Percentiles rank a stretch among this genome's conserved stretches.
These are phyloP conservation scores for Coryphaenoides rupestris DNA, from an alignment of 2,113 vertebrate species.

Conservation along the genomic window DNA sequence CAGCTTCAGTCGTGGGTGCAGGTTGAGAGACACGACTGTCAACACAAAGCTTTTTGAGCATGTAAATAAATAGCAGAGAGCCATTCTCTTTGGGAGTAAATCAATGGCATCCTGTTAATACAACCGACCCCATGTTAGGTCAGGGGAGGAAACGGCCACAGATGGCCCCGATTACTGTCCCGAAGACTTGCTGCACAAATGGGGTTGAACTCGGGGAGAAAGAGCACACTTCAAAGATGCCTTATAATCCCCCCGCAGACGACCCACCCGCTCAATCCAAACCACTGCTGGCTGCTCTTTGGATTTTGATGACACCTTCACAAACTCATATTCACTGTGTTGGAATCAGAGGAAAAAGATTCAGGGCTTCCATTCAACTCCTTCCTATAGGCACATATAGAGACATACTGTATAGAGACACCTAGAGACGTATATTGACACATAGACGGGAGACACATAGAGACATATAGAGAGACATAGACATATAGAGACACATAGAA, in stretches of 20 bases:
- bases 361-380: too few relatives aligned
- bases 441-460: too few relatives aligned
- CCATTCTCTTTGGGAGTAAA: constrained; percentile 28
- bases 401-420: too few relatives aligned
- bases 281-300: neutral
- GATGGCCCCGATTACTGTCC: constrained; percentile 57
- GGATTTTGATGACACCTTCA: neutral
- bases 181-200: constrained; percentile 31
- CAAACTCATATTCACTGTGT: too few relatives aligned
- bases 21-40: constrained; percentile 1
- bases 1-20: neutral
- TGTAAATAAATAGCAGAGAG: constrained; percentile 14
- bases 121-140: constrained; percentile 28
- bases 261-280: constrained; percentile 8
- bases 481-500: too few relatives aligned
- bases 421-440: too few relatives aligned
- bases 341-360: too few relatives aligned
- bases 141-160: constrained; percentile 52
- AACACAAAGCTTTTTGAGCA: neutral
- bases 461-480: too few relatives aligned
- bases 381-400: too few relatives aligned
- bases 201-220: constrained; percentile 22
- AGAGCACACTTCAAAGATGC: constrained; percentile 11
- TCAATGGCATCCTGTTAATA: constrained; percentile 45
- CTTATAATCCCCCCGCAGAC: constrained; percentile 7